Conservation (phyloP, 2,888 invertebrate genomes). For the Lamellibrachia columna region DNA sequence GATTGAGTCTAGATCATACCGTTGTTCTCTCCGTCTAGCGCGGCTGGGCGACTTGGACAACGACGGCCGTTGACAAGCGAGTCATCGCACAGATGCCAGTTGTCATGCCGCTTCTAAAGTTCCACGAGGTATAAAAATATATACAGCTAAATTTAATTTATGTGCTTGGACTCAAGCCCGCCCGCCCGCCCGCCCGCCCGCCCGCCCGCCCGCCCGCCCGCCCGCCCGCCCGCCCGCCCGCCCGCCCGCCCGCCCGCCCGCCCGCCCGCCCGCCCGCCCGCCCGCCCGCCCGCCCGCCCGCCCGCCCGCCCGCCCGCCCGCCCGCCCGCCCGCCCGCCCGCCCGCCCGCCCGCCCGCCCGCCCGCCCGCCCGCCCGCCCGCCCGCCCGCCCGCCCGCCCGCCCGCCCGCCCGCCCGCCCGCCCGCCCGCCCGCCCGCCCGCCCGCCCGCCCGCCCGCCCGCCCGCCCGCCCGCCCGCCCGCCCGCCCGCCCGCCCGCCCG, state of each 20-base stretch:
- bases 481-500: too few species aligned
- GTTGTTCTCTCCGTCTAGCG: neutral
- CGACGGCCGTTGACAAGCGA: slow-evolving; percentile 7
- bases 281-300: neutral
- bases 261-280: neutral
- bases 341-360: neutral
- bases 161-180: neutral
- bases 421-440: neutral
- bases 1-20: neutral
- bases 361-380: neutral
- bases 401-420: neutral
- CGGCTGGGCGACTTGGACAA: slow-evolving; percentile 21
- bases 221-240: neutral
- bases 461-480: neutral
- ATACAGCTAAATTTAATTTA: neutral
- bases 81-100: neutral
- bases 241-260: neutral
- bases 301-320: neutral
- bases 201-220: neutral
- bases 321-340: neutral
- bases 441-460: neutral
- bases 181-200: neutral
- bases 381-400: neutral
- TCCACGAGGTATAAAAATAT: neutral
- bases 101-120: neutral